Base-by-base conservation (phyloP, 1,140 invertebrate genomes). In the Bombus pyrosoma region DNA sequence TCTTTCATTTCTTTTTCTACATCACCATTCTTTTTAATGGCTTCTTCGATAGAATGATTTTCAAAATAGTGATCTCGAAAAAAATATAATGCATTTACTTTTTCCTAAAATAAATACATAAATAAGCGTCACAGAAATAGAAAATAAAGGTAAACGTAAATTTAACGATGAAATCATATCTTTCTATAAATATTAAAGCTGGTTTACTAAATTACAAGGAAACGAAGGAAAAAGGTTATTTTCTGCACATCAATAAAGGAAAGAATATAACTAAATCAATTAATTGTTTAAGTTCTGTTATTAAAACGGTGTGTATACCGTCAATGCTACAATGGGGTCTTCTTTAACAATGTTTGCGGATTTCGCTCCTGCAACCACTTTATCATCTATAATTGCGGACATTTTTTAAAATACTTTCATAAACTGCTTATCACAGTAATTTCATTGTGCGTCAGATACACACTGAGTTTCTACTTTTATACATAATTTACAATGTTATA, bases 61-160 rank as follows among this genome's bases (percentile, higher is more conserved):
- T 98, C 97, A 95, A 98, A 98, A 95, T 98, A 98, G 91, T 97
- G 96, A 95, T 98, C 97, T 91, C 97, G 95, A 93, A 96, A 98
- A 22, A 95, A 85, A 94, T 97, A 98, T 47, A 98, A 91, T 13
- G 96, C 95, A 90, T 97, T 94, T 2, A 98, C 96, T 91, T 95
- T 96, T 90, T 96, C 95, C 97, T 97, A 90, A 83, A 96, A 96
- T 72, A 76, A 87, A 86, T 41, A 89, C 72, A n/a, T 10, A 72
- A 71, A 64, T 53, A 53, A 68, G 72, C 37, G 64, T 78, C 18
- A 69, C 15, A 68, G 15, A 37, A 32, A 81, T 32, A 82, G 53
- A 77, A 75, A 68, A 64, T 74, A 62, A n/a, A n/a, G 12, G 0
- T 22, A 28, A 69, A 71, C 15, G 1, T 41, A 41, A 71, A 71